Percentiles rank a stretch among this genome's conserved stretches.
phyloP scores from a whole-genome alignment of 2,888 invertebrate genomes.

The Chrysina gloriosa region DNA sequence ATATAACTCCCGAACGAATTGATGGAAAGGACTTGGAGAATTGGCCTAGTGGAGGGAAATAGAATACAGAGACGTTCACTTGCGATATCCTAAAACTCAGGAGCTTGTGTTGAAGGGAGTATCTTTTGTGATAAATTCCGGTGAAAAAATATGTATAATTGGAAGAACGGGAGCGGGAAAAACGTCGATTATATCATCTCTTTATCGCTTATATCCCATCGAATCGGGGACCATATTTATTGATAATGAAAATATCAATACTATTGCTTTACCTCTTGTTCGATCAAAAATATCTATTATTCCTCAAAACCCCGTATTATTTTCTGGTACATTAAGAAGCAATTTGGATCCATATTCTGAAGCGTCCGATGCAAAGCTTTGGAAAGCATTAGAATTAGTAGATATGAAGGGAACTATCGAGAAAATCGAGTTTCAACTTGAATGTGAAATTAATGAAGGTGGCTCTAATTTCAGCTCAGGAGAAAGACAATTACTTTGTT shows the following conservation, averaged over 20 bases:
- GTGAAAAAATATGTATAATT: conserved; percentile 80
- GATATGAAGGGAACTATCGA: conserved; percentile 77
- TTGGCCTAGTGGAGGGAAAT: conserved; percentile 81
- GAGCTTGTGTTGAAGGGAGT: conserved; percentile 80
- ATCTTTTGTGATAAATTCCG: conserved; percentile 73
- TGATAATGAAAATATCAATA: conserved; percentile 78
- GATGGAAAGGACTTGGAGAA: conserved; percentile 68
- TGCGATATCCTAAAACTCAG: conserved; percentile 78
- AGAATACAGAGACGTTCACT: conserved; percentile 73
- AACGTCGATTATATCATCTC: conserved; percentile 77
- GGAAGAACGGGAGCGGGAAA: conserved; percentile 88
- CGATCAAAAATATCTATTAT: conserved; percentile 84
- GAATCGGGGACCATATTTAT: conserved; percentile 80
- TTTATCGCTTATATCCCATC: conserved; percentile 83
- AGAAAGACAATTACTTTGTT: conserved; percentile 76
- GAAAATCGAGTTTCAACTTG: conserved; percentile 71
- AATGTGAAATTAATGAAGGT: conserved; percentile 76
- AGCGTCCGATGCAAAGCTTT: conserved; percentile 80
- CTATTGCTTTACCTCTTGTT: conserved; percentile 79
- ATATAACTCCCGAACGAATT: conserved; percentile 63
- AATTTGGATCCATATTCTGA: conserved; percentile 90
- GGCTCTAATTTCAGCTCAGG: conserved; percentile 61
- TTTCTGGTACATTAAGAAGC: conserved; percentile 86
- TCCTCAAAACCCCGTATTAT: conserved; percentile 86
- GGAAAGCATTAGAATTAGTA: conserved; percentile 85